phyloP scores from a whole-genome alignment of 2,797 vertebrate species.

The Ctenochaetus hawaiiensis region DNA sequence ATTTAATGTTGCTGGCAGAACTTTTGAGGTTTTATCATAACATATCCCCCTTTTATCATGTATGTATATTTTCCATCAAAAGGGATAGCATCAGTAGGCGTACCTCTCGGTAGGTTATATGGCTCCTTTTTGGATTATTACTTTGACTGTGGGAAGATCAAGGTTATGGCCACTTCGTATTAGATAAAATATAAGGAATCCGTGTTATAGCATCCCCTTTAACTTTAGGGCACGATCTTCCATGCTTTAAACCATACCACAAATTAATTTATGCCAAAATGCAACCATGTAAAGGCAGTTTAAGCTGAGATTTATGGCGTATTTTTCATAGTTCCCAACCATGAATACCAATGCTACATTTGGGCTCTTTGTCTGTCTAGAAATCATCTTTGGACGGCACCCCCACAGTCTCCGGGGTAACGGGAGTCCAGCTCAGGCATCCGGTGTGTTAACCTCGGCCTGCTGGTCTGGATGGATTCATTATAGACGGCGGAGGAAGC shows the following conservation, averaged over 20 bases:
- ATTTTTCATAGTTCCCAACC: slow-evolving; percentile 26
- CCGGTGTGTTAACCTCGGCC: slow-evolving; percentile 51
- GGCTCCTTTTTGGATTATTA: background rate
- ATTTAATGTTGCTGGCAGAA: background rate
- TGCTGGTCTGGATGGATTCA: slow-evolving; percentile 51
- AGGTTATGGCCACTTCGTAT: background rate
- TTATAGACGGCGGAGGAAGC: slow-evolving; percentile 34
- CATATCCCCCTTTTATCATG: background rate
- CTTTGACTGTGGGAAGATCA: background rate
- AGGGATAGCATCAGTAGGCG: background rate
- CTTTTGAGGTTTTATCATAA: background rate
- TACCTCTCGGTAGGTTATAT: no score
- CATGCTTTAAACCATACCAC: background rate
- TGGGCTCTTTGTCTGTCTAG: slow-evolving; percentile 51
- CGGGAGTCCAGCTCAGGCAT: slow-evolving; percentile 71
- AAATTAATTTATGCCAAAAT: background rate
- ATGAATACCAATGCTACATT: slow-evolving; percentile 69
- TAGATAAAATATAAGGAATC: background rate
- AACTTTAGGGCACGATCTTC: background rate
- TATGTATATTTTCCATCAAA: background rate
- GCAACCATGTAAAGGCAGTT: background rate
- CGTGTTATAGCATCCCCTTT: background rate
- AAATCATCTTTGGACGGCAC: slow-evolving; percentile 55
- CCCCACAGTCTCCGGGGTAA: slow-evolving; percentile 77
- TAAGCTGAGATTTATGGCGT: background rate